Conservation (phyloP, 2,797 vertebrate species). For the Antennarius maculatus region DNA sequence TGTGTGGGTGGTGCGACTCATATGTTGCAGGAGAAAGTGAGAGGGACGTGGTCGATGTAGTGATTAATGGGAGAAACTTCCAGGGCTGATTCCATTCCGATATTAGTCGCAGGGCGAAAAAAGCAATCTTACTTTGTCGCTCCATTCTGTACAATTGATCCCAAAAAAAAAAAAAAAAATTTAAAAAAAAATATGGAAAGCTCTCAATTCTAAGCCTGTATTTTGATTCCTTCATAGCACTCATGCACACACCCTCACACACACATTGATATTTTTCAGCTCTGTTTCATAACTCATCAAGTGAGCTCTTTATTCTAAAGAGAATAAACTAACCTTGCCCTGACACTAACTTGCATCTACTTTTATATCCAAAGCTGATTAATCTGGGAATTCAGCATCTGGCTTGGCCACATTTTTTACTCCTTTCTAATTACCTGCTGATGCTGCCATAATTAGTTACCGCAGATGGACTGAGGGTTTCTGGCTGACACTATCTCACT, state of each 20-base stretch:
- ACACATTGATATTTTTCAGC: constrained; percentile 2
- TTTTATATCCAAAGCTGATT: constrained; percentile 57
- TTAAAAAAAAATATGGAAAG: constrained; percentile 32
- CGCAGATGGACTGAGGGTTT: constrained; percentile 66
- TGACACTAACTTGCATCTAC: constrained; percentile 45
- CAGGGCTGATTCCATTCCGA: constrained; percentile 56
- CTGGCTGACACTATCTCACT: constrained; percentile 52
- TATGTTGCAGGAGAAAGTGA: constrained; percentile 33
- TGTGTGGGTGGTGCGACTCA: constrained; percentile 2
- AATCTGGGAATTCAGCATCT: constrained; percentile 71
- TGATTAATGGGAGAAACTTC: constrained; percentile 74
- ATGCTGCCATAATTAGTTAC: constrained; percentile 63
- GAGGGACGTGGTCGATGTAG: constrained; percentile 44
- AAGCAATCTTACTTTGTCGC: constrained; percentile 62
- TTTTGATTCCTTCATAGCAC: constrained; percentile 30
- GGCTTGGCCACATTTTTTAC: constrained; percentile 58
- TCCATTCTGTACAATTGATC: constrained; percentile 60
- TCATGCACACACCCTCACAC: no score
- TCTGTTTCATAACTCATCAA: constrained; percentile 1
- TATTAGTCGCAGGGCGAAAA: constrained; percentile 48
- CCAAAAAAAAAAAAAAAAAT: constrained; percentile 10
- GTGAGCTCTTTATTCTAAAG: constrained; percentile 15
- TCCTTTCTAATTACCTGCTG: constrained; percentile 65
- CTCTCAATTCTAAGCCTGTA: constrained; percentile 37
- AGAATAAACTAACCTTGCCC: constrained; percentile 31